phyloP scores from a whole-genome alignment of 2,113 vertebrate species.

The Pycnonotus jocosus region DNA sequence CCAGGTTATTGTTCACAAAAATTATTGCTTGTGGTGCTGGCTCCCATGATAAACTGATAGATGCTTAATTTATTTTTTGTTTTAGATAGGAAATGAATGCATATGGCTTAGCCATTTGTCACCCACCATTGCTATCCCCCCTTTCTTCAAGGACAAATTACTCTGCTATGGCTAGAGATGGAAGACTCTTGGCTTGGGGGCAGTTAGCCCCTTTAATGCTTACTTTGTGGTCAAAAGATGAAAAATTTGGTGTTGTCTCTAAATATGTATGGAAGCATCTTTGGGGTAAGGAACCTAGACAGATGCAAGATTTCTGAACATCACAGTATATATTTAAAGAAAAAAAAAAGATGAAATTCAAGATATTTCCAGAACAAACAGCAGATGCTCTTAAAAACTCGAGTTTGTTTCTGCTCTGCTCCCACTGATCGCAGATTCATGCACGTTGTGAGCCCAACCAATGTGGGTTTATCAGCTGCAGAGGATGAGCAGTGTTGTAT shows the following conservation, averaged over 20 bases:
- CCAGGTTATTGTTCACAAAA: not conserved
- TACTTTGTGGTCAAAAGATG: not conserved
- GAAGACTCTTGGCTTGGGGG: not conserved
- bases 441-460: rapidly evolving
- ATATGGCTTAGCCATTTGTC: not conserved
- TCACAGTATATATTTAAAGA: not conserved
- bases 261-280: not conserved
- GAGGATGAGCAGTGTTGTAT: rapidly evolving
- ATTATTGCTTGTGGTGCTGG: not conserved
- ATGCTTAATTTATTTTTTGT: not conserved
- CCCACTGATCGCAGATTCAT: not conserved
- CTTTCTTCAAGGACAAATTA: not conserved
- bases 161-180: not conserved
- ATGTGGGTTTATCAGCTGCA: not conserved
- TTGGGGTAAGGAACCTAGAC: not conserved
- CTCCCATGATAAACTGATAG: not conserved
- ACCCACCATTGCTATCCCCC: not conserved
- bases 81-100: not conserved
- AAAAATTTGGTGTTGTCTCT: not conserved
- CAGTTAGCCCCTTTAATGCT: not conserved
- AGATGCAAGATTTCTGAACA: not conserved
- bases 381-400: not conserved
- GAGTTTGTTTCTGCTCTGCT: not conserved
- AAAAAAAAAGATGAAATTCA: not conserved
- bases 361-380: not conserved